These are phyloP conservation scores for Petrolisthes manimaculis DNA, from an alignment of 2,888 invertebrate genomes.

Conservation along the genomic window DNA sequence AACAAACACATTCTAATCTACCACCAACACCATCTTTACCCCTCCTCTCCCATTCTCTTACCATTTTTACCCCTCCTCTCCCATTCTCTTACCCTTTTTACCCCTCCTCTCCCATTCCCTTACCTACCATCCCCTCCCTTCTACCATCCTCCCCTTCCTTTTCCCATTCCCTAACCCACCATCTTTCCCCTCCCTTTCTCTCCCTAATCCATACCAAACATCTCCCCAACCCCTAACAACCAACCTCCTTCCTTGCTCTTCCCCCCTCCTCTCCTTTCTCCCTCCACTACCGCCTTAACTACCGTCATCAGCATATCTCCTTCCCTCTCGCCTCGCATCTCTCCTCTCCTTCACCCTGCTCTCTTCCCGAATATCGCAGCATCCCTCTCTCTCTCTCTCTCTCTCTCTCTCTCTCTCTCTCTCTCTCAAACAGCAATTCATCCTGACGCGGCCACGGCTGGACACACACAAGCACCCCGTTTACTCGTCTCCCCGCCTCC, in stretches of 20 bases:
- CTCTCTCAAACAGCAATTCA: neutral
- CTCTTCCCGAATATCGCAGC: neutral
- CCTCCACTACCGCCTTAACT: too few species aligned
- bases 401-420: neutral
- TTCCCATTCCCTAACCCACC: too few species aligned
- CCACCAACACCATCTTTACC: neutral
- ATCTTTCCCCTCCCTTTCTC: too few species aligned
- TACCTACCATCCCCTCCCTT: neutral
- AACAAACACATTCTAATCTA: too few species aligned
- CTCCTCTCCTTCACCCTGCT: neutral
- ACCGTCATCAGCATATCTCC: too few species aligned
- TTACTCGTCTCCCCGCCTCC: slow-evolving; percentile 39
- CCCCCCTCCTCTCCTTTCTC: too few species aligned
- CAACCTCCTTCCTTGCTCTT: too few species aligned
- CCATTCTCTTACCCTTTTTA: neutral
- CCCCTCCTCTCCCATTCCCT: neutral
- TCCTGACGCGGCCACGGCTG: neutral
- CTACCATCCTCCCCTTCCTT: neutral
- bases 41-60: neutral
- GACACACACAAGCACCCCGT: slow-evolving; percentile 6
- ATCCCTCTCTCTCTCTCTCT: neutral
- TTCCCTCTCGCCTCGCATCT: too few species aligned
- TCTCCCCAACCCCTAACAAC: too few species aligned
- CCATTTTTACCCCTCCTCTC: neutral
- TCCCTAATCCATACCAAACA: too few species aligned